phyloP scores from a whole-genome alignment of 2,113 vertebrate genomes.

The Recurvirostra avosetta region DNA sequence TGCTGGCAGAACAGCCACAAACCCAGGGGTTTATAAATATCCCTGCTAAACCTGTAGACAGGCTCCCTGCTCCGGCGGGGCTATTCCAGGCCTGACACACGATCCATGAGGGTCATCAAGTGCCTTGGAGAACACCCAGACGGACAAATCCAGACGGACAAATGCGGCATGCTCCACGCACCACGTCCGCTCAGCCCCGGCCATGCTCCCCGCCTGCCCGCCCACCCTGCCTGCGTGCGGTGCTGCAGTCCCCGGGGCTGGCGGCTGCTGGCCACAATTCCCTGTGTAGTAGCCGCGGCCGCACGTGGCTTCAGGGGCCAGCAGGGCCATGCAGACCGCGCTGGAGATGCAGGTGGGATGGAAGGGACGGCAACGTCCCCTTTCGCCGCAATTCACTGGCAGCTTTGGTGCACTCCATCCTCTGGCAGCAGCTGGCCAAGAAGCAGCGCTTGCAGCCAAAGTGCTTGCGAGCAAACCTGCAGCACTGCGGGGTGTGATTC shows the following conservation, averaged over 20 bases:
- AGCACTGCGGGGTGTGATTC: background rate
- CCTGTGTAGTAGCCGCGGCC: background rate
- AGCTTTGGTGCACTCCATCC: background rate
- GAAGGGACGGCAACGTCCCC: background rate
- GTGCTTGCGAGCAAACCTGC: background rate
- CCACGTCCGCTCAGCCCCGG: background rate
- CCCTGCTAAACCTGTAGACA: background rate
- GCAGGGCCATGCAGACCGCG: fast-evolving
- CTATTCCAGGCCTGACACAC: slow-evolving; percentile 73
- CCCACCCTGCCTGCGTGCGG: background rate
- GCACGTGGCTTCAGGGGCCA: fast-evolving
- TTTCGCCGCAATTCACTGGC: fast-evolving
- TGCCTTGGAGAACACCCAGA: slow-evolving; percentile 62
- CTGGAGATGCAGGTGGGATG: background rate
- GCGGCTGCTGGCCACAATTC: background rate
- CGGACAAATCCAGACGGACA: background rate
- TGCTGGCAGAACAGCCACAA: background rate
- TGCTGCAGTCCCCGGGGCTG: background rate
- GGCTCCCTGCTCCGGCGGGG: background rate
- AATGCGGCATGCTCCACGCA: fast-evolving
- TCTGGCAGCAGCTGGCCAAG: background rate
- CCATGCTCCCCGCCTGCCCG: background rate
- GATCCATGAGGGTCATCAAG: slow-evolving; percentile 52
- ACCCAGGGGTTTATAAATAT: background rate
- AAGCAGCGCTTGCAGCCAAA: background rate